Evolutionary conservation across 1,140 invertebrate species (phyloP).

Genomic region (Drosophila serrata): DNA sequence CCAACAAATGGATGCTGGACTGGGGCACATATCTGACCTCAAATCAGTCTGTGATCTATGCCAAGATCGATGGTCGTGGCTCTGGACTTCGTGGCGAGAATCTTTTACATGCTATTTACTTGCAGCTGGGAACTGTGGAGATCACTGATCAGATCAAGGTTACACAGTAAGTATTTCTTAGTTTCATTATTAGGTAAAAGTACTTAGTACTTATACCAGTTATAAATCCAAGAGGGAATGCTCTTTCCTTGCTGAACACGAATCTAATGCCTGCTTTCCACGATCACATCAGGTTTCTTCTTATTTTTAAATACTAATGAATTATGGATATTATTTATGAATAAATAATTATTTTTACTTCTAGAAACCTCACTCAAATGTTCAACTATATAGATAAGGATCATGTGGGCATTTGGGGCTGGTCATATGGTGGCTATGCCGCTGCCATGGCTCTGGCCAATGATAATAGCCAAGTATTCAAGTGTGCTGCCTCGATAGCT

Average conservation of each 20-base stretch:
- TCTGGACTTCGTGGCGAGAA: conserved; percentile 94
- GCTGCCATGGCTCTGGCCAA: conserved; percentile 93
- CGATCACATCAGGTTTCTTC: neutral
- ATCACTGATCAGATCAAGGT: conserved; percentile 92
- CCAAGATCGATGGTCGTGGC: conserved; percentile 95
- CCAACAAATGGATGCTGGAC: conserved; percentile 90
- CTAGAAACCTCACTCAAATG: conserved; percentile 87
- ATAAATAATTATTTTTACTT: neutral
- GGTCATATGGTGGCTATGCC: conserved; percentile 97
- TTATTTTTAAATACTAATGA: neutral
- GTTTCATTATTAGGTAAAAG: too few relatives aligned
- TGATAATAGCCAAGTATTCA: conserved; percentile 90
- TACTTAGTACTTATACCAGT: neutral
- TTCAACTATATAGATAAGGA: conserved; percentile 90
- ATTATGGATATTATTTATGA: neutral
- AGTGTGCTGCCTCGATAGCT: conserved; percentile 97
- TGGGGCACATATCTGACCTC: conserved; percentile 94
- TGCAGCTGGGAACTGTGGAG: conserved; percentile 94
- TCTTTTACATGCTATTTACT: conserved; percentile 93
- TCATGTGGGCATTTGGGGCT: conserved; percentile 93
- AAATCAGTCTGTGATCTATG: conserved; percentile 94
- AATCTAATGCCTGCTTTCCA: neutral
- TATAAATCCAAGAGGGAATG: neutral
- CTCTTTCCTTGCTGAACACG: neutral
- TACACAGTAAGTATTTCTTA: conserved; percentile 84